phyloP scores from a whole-genome alignment of 92 coral and sea anemone genomes.

The Epizoanthus stellaris region DNA sequence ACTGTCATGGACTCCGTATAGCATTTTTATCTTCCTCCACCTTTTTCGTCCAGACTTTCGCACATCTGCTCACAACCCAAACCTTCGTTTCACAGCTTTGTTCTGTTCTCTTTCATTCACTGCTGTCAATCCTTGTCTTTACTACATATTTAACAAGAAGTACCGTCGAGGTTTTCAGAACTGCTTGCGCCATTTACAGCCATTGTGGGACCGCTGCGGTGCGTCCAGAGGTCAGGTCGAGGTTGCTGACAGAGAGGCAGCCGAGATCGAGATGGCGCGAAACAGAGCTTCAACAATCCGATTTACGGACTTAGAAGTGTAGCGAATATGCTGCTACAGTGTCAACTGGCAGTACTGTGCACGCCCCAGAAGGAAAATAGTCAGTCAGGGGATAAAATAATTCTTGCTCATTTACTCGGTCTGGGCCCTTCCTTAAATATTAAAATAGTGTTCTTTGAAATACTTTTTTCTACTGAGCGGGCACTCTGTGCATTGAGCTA shows the following conservation, averaged over 20 bases:
- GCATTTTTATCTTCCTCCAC: slow-evolving; percentile 36
- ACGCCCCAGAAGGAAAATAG: too few species aligned
- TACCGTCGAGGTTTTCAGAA: slow-evolving; percentile 13
- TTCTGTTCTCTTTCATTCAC: slow-evolving; percentile 35
- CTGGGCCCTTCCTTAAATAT: too few species aligned
- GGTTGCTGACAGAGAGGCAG: not conserved
- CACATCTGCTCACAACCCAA: not conserved
- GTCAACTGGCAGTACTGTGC: too few species aligned
- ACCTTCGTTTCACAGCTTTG: slow-evolving; percentile 26
- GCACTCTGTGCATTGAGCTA: too few species aligned
- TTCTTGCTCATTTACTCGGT: too few species aligned
- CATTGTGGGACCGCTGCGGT: not conserved
- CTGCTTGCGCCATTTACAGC: not conserved
- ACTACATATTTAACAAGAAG: slow-evolving; percentile 35
- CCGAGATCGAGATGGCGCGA: slow-evolving; percentile 6
- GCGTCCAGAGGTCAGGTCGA: too few species aligned
- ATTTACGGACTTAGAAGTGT: slow-evolving; percentile 28
- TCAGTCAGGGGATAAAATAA: too few species aligned
- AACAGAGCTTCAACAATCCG: slow-evolving; percentile 31
- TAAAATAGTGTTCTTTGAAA: too few species aligned
- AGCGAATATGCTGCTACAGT: not conserved
- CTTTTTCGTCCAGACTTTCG: slow-evolving; percentile 6
- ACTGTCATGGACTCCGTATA: slow-evolving; percentile 34
- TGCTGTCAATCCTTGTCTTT: slow-evolving; percentile 26
- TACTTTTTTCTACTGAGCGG: too few species aligned